Evolutionary conservation across 1,140 invertebrate species (phyloP), one percentile per base, ranked within the genome.

Genomic region (Subanguina moxae): DNA sequence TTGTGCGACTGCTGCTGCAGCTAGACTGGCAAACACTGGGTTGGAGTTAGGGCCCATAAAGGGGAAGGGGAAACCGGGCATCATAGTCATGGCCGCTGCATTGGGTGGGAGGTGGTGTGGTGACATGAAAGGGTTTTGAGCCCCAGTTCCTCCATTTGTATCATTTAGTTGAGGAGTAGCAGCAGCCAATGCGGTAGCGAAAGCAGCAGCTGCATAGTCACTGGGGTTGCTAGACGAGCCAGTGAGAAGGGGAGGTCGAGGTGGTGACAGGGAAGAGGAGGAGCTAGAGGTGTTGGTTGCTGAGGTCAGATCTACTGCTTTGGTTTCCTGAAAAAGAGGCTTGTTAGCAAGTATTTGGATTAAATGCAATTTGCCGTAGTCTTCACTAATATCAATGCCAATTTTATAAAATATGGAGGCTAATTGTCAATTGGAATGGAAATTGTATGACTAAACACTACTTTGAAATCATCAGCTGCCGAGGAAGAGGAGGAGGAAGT

Each of bases 191-290:
- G 48, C 48, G 1, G 48, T 15, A 3, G 48, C 48, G 23, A 52
- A 52, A 25, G 48, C 48, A 19, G 48, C 48, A 52, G 48, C 48
- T 52, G 48, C 48, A 52, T 52, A 52, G 23, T 52, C 48, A 15
- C 8, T 52, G 8, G 48, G 23, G 48, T 52, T 52, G 48, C 17
- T 52, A 8, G 23, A 21, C 8, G 48, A 52, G 48, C n/a, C 23
- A 21, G 15, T 25, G 23, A 15, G n/a, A 38, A 38, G 32, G 32
- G 11, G 32, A 19, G 48, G 48, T 25, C 48, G n/a, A 8, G 48
- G 48, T 52, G 48, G 48, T 21, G 48, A 52, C 17, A 25, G n/a
- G n/a, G n/a, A 19, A 5, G 48, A 52, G 8, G 48, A 52, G 23
- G 48, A 52, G 15, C 48, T 52, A 8, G 48, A 52, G 3, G 48